phyloP scores from a whole-genome alignment of 2,888 invertebrate species.

The Orthonevra nobilis region DNA sequence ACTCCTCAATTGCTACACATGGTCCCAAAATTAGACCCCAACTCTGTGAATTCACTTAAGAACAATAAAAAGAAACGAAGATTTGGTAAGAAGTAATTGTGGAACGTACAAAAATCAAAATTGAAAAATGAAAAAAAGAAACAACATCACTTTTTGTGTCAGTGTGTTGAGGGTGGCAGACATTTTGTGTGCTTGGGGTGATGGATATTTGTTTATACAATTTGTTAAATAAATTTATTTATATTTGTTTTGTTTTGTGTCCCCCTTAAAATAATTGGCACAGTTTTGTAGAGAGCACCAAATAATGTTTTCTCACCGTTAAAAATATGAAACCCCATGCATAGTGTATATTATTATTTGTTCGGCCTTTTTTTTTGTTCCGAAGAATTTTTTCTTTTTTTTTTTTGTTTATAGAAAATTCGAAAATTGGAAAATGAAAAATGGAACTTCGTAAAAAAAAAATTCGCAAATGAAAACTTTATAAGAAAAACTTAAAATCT shows the following conservation, averaged over 20 bases:
- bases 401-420: no score
- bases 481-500: no score
- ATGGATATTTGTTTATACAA: constrained; percentile 24
- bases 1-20: constrained; percentile 68
- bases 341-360: no score
- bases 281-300: constrained; percentile 12
- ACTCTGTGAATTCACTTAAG: constrained; percentile 80
- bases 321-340: no score
- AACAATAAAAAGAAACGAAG: constrained; percentile 80
- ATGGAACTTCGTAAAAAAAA: no score
- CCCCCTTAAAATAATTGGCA: constrained; percentile 7
- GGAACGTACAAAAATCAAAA: constrained; percentile 19
- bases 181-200: constrained; percentile 48
- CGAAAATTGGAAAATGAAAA: no score
- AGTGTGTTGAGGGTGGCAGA: constrained; percentile 30
- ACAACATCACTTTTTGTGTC: constrained; percentile 1
- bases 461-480: no score
- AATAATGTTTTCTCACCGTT: no score
- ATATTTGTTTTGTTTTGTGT: constrained; percentile 23
- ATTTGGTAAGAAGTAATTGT: constrained; percentile 78
- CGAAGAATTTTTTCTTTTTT: no score
- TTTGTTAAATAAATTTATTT: neutral
- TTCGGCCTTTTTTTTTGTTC: no score
- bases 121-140: constrained; percentile 11
- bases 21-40: constrained; percentile 77